Percentiles rank a stretch among this genome's conserved stretches.
Evolutionary conservation across 2,888 invertebrate genomes (phyloP).

Genomic region (Cerceris ruficornis): DNA sequence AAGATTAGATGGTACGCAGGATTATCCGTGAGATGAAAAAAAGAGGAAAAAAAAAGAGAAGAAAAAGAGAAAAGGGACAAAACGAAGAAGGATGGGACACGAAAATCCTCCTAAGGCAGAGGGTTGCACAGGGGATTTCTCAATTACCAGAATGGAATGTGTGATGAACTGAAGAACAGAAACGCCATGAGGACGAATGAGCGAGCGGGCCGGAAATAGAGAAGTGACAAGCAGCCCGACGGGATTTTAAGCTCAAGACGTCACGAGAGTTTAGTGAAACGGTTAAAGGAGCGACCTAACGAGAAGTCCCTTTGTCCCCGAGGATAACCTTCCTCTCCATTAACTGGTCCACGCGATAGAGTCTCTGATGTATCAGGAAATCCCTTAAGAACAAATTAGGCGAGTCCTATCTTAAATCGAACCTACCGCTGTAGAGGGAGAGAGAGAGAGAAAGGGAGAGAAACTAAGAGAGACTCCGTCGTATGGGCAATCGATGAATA

Average conservation of each 20-base stretch:
- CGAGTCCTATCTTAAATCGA: constrained; percentile 34
- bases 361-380: constrained; percentile 51
- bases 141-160: constrained; percentile 67
- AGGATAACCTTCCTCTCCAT: constrained; percentile 63
- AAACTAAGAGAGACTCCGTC: background rate
- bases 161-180: constrained; percentile 56
- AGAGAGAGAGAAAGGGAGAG: too few species aligned
- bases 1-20: background rate
- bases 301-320: constrained; percentile 65
- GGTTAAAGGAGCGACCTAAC: constrained; percentile 63
- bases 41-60: background rate
- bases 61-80: constrained; percentile 12
- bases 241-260: constrained; percentile 69
- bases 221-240: constrained; percentile 67
- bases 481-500: constrained; percentile 11
- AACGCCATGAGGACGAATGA: constrained; percentile 35
- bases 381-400: constrained; percentile 58
- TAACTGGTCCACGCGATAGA: constrained; percentile 51
- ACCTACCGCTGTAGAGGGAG: background rate
- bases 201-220: constrained; percentile 44
- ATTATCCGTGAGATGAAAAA: too few species aligned
- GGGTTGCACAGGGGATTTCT: constrained; percentile 61
- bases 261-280: constrained; percentile 69
- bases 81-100: constrained; percentile 24
- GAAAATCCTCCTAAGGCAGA: constrained; percentile 39